Conservation (phyloP, 2,113 vertebrate species). For the Terrapene triunguis region DNA sequence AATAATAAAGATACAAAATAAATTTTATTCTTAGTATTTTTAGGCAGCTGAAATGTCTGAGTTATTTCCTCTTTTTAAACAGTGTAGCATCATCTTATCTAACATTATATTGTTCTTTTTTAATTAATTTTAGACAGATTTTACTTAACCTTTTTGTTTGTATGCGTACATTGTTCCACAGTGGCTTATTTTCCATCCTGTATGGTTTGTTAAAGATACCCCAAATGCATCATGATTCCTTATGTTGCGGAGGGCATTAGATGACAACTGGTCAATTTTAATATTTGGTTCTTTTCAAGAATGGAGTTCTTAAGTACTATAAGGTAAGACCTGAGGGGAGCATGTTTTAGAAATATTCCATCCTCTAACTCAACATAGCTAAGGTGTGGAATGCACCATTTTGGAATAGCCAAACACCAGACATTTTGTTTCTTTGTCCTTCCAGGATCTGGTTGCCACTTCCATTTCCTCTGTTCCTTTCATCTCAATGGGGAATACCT, state of each 20-base stretch:
- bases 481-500: neutral
- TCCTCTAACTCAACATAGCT: conserved; percentile 5
- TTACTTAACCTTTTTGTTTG: conserved; percentile 7
- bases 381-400: neutral
- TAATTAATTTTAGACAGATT: neutral
- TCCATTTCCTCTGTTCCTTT: neutral
- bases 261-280: conserved; percentile 40
- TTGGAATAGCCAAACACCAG: neutral
- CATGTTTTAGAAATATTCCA: neutral
- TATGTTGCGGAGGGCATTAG: neutral
- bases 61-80: neutral
- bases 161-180: conserved; percentile 20
- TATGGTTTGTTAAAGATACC: neutral
- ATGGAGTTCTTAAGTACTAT: neutral
- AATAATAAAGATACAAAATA: no score
- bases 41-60: neutral
- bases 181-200: conserved; percentile 7
- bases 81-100: neutral
- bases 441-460: neutral
- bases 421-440: neutral
- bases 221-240: neutral
- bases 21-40: neutral
- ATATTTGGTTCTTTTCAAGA: neutral
- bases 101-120: neutral
- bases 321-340: neutral